These are phyloP conservation scores for Hydra vulgaris DNA, from an alignment of 30 jellyfish, hydroid and myxozoan species.

Conservation along the genomic window DNA sequence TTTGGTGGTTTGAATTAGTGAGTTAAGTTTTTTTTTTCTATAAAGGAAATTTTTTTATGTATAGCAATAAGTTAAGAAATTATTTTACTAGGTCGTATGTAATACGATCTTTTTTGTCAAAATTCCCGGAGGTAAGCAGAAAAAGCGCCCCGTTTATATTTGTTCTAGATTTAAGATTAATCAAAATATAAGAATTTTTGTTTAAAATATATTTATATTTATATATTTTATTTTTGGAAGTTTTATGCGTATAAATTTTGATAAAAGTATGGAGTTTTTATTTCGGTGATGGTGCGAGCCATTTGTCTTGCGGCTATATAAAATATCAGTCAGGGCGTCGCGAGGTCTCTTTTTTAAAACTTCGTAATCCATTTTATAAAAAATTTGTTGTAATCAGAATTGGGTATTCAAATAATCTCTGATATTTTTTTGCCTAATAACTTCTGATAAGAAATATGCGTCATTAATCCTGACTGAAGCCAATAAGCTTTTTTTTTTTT, in stretches of 20 bases:
- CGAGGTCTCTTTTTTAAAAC: background rate
- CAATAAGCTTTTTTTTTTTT: background rate
- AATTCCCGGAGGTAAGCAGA: background rate
- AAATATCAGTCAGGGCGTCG: background rate
- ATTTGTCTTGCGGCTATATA: background rate
- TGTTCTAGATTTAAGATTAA: conserved; percentile 3
- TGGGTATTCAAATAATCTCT: background rate
- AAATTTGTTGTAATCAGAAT: background rate
- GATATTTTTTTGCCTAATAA: background rate
- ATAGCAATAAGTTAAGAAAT: conserved; percentile 5
- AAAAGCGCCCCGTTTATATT: conserved; percentile 5
- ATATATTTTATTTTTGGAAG: background rate
- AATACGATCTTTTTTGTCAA: conserved; percentile 3
- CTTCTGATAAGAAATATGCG: background rate
- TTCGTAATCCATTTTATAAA: background rate
- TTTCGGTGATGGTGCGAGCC: background rate
- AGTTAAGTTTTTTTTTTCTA: background rate
- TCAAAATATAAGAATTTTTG: background rate
- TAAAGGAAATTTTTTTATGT: conserved; percentile 22
- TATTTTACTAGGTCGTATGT: conserved; percentile 2
- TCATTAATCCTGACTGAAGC: background rate
- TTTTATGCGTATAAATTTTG: conserved; percentile 7
- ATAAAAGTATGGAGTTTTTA: background rate
- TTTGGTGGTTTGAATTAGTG: conserved; percentile 27
- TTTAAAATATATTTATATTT: conserved; percentile 1